phyloP scores from a whole-genome alignment of 2,113 vertebrate genomes.

The Muntiacus muntjak region DNA sequence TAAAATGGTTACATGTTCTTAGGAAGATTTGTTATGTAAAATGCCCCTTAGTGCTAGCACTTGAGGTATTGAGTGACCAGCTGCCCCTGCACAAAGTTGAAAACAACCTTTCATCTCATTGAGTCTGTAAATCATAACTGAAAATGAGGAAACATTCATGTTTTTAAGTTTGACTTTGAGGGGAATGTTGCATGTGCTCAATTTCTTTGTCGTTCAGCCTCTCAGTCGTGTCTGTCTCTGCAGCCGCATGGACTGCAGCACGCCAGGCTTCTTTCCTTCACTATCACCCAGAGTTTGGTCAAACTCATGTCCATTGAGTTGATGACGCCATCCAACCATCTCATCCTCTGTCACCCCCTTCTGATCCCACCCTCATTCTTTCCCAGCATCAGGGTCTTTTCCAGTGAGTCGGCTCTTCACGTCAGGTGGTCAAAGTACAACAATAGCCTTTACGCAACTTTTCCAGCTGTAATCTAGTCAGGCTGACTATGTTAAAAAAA shows the following conservation, averaged over 20 bases:
- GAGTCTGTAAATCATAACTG: neutral
- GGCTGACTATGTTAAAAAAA: constrained; percentile 12
- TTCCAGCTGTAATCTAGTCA: constrained; percentile 19
- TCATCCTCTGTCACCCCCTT: neutral
- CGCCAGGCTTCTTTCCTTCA: neutral
- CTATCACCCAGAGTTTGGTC: neutral
- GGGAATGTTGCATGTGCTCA: neutral
- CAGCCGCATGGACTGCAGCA: neutral
- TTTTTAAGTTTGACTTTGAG: neutral
- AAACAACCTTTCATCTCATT: constrained; percentile 12
- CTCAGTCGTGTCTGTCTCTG: neutral
- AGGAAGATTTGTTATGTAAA: constrained; percentile 1
- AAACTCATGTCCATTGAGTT: neutral
- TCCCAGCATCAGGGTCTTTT: neutral
- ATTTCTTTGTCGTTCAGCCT: neutral
- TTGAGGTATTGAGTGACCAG: constrained; percentile 2
- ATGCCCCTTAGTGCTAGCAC: neutral
- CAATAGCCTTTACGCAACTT: neutral
- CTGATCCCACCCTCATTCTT: neutral
- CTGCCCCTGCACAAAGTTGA: neutral
- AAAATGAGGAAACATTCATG: neutral
- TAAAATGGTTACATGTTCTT: neutral
- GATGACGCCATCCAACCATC: neutral
- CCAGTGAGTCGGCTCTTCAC: neutral
- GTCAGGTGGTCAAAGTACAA: neutral